Conservation (phyloP, 1,140 invertebrate genomes). For the Leptestheria dahalacensis region DNA sequence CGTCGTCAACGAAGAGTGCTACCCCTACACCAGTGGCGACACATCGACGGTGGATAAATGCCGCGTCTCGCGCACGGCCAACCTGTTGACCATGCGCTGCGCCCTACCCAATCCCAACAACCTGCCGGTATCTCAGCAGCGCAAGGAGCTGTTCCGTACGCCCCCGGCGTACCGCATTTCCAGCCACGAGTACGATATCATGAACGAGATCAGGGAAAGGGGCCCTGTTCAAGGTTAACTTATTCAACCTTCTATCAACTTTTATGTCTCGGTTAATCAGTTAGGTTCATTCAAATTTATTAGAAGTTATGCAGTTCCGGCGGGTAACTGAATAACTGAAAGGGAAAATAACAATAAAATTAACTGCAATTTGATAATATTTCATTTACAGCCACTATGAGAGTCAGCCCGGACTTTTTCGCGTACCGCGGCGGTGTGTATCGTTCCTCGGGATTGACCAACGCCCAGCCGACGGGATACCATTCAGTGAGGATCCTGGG, state of each 20-base stretch:
- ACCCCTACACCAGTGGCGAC: constrained; percentile 51
- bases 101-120: constrained; percentile 14
- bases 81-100: constrained; percentile 30
- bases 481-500: constrained; percentile 84
- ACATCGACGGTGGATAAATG: constrained; percentile 34
- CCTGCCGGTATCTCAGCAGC: background rate
- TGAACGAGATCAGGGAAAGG: constrained; percentile 27
- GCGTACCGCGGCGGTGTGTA: constrained; percentile 72
- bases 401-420: constrained; percentile 79
- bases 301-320: background rate
- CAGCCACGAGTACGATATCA: constrained; percentile 53
- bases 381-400: constrained; percentile 59
- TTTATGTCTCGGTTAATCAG: constrained; percentile 4
- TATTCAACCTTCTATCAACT: constrained; percentile 2
- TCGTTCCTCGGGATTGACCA: constrained; percentile 39
- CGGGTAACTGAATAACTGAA: background rate
- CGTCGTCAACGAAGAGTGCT: constrained; percentile 62
- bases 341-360: constrained; percentile 1
- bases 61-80: constrained; percentile 21
- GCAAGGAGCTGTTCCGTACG: constrained; percentile 44
- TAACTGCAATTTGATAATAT: constrained; percentile 9
- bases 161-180: constrained; percentile 68
- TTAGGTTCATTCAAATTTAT: background rate
- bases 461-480: constrained; percentile 44
- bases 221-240: constrained; percentile 3